phyloP scores from a whole-genome alignment of 37 sponge, comb jelly and placozoan species.

The Geodia barretti region DNA sequence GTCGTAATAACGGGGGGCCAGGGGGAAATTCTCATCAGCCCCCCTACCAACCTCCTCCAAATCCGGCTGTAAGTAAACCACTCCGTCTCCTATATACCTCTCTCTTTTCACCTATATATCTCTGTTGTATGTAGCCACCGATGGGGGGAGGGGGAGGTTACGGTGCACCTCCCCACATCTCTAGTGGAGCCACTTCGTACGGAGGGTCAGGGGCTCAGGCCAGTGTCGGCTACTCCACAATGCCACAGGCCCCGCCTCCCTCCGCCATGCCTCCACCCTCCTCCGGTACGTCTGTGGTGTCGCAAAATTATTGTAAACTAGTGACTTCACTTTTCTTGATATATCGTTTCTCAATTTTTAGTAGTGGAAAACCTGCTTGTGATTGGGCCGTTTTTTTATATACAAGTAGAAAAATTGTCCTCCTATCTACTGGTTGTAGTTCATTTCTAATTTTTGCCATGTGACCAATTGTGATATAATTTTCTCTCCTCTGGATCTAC shows the following conservation, averaged over 20 bases:
- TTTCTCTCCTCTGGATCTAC: no score
- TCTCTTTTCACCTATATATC: not conserved
- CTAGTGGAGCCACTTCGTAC: not conserved
- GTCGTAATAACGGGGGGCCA: not conserved
- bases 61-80: not conserved
- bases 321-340: no score
- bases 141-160: constrained; percentile 8
- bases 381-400: no score
- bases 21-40: not conserved
- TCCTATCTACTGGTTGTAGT: no score
- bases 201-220: not conserved
- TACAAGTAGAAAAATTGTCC: no score
- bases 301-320: no score
- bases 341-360: no score
- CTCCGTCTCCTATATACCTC: not conserved
- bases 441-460: no score
- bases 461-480: no score
- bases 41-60: not conserved
- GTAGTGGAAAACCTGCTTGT: no score
- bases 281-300: not conserved
- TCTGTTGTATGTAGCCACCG: constrained; percentile 9
- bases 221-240: not conserved
- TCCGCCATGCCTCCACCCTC: not conserved
- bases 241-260: not conserved
- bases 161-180: not conserved